These are phyloP conservation scores for Bombus breviceps DNA, from an alignment of 1,140 invertebrate species.

Conservation along the genomic window DNA sequence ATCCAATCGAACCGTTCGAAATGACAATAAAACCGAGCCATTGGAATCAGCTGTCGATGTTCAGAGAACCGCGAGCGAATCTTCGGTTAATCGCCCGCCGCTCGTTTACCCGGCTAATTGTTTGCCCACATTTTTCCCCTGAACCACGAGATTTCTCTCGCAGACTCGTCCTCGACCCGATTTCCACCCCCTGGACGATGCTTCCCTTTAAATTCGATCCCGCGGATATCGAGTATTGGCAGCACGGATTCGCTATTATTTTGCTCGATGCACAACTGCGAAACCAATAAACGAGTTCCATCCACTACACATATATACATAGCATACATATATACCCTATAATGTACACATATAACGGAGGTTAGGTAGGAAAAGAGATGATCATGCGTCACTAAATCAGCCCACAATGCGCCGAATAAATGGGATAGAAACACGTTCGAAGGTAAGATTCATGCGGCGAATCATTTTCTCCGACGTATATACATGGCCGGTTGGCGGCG, in stretches of 20 bases:
- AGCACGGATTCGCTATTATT: conserved; percentile 60
- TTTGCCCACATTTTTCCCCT: conserved; percentile 48
- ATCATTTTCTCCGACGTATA: conserved; percentile 63
- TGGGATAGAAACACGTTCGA: conserved; percentile 59
- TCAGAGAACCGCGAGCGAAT: conserved; percentile 29
- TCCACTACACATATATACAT: neutral
- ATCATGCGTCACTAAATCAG: conserved; percentile 50
- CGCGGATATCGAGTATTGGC: conserved; percentile 60
- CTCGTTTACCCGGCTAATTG: conserved; percentile 61
- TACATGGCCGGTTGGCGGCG: conserved; percentile 11
- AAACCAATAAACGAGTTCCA: conserved; percentile 53
- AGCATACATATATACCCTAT: conserved; percentile 23
- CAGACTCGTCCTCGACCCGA: conserved; percentile 39
- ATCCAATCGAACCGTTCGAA: neutral
- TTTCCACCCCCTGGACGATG: conserved; percentile 15
- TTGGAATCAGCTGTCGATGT: conserved; percentile 8
- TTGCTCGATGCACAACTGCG: conserved; percentile 40
- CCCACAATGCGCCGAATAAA: conserved; percentile 55
- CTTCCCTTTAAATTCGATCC: conserved; percentile 36
- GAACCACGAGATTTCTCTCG: conserved; percentile 41
- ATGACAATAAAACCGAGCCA: conserved; percentile 35
- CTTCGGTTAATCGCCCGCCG: conserved; percentile 58
- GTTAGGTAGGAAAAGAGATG: conserved; percentile 17
- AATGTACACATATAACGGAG: neutral
- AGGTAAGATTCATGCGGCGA: conserved; percentile 58